phyloP scores from a whole-genome alignment of 2,797 vertebrate species.

The Labeo calbasu region DNA sequence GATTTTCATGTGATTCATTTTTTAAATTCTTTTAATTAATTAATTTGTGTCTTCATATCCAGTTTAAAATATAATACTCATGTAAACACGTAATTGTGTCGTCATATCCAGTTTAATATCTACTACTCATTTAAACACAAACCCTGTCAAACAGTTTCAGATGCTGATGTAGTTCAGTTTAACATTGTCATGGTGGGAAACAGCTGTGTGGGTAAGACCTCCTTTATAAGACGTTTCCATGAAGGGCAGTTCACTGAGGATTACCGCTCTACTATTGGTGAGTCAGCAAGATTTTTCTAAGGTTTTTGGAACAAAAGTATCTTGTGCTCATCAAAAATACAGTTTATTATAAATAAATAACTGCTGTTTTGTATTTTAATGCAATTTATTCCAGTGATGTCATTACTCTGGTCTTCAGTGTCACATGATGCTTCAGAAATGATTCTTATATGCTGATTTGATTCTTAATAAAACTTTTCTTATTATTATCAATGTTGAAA shows the following conservation, averaged over 20 bases:
- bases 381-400: neutral
- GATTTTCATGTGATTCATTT: no score
- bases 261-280: slow-evolving; percentile 85
- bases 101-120: neutral
- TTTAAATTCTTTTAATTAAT: no score
- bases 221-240: slow-evolving; percentile 85
- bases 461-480: neutral
- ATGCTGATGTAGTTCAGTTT: slow-evolving; percentile 70
- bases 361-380: neutral
- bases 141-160: slow-evolving; percentile 46
- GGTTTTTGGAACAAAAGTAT: neutral
- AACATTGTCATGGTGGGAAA: slow-evolving; percentile 90
- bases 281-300: slow-evolving; percentile 45
- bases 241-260: slow-evolving; percentile 76
- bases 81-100: neutral
- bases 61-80: neutral
- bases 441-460: neutral
- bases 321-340: neutral
- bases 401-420: neutral
- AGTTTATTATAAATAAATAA: neutral
- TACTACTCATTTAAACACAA: neutral
- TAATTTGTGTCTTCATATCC: no score
- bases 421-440: neutral
- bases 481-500: neutral
- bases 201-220: slow-evolving; percentile 90